Conservation (phyloP, 2,113 vertebrate genomes). For the Sciurus niger region DNA sequence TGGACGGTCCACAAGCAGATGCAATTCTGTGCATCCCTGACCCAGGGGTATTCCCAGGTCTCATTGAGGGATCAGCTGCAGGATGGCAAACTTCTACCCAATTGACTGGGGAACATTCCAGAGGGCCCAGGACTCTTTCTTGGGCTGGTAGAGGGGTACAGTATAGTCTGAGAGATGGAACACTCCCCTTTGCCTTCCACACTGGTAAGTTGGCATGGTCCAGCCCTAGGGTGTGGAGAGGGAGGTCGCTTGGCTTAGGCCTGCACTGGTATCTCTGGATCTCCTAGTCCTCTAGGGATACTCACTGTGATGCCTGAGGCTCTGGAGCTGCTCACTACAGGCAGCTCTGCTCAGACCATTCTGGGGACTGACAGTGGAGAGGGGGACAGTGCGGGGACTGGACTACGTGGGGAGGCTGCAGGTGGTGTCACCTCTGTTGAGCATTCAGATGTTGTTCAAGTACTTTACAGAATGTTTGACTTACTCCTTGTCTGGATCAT, state of each 20-base stretch:
- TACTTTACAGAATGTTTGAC: accelerated
- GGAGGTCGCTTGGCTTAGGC: not conserved
- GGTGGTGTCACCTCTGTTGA: not conserved
- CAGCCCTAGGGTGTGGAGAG: not conserved
- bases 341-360: slow-evolving; percentile 10
- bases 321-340: not conserved
- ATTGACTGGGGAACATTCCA: not conserved
- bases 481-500: not conserved
- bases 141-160: too few relatives aligned
- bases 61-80: accelerated
- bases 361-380: not conserved
- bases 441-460: not conserved
- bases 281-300: not conserved
- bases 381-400: not conserved
- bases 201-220: too few relatives aligned
- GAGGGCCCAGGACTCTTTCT: not conserved
- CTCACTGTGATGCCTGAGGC: not conserved
- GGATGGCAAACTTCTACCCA: not conserved
- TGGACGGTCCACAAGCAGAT: not conserved
- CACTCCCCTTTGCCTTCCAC: too few relatives aligned
- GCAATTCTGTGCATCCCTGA: not conserved
- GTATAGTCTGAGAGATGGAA: too few relatives aligned
- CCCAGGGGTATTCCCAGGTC: too few relatives aligned
- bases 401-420: not conserved
- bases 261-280: not conserved